phyloP scores from a whole-genome alignment of 2,888 invertebrate genomes.

The Fissipunctia ypsillon region DNA sequence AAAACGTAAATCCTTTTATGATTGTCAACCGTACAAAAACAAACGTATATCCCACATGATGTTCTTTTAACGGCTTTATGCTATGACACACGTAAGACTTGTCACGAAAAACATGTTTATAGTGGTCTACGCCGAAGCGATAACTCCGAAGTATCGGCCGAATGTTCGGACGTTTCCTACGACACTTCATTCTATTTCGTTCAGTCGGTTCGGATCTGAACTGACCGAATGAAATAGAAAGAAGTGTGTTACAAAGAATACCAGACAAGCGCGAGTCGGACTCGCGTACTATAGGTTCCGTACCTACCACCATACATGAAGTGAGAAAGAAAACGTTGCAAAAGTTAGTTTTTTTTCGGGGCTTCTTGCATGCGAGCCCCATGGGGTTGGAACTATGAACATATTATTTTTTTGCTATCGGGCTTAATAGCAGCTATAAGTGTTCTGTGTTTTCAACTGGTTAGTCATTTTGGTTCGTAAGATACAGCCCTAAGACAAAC shows the following conservation, averaged over 20 bases:
- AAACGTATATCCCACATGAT: conserved; percentile 26
- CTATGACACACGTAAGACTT: conserved; percentile 34
- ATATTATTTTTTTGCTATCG: not conserved
- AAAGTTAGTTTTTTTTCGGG: not conserved
- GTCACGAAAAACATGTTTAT: conserved; percentile 30
- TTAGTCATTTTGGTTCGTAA: not conserved
- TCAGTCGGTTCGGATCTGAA: no score
- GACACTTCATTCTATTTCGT: no score
- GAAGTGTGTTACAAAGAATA: conserved; percentile 20
- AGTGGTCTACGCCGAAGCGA: no score
- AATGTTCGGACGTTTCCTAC: no score
- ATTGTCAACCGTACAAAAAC: conserved; percentile 31
- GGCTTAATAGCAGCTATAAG: not conserved
- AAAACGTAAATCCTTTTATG: conserved; percentile 37
- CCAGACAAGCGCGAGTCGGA: not conserved
- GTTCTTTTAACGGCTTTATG: conserved; percentile 29
- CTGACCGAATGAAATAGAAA: no score
- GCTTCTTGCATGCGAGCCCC: not conserved
- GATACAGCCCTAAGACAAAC: not conserved
- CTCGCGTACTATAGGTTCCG: not conserved
- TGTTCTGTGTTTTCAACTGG: not conserved
- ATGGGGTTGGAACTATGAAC: not conserved
- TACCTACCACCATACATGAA: not conserved
- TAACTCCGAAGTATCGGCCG: no score
- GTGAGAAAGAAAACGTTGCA: not conserved